Base-by-base conservation (phyloP, 2,113 vertebrate genomes). In the Hippocampus barbouri region DNA sequence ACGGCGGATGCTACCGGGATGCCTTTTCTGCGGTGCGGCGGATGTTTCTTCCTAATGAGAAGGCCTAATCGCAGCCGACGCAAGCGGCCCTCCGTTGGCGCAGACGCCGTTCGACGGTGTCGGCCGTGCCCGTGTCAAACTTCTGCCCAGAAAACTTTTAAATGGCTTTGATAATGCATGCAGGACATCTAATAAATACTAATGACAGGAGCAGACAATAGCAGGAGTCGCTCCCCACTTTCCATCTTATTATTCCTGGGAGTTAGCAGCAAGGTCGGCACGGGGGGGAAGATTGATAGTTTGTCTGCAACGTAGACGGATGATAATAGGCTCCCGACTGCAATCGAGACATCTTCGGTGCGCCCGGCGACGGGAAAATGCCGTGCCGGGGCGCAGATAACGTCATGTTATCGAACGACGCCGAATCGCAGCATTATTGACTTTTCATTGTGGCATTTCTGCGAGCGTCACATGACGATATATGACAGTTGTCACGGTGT, bases 1-100 rank as follows among this genome's bases (percentile, higher is more conserved):
- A 16, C 76, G 73, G 79, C 88, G 84, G 85, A 85, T 90, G 83
- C 79, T 87, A 79, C 71, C 75, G 78, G 83, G 79, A 88, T 86
- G 81, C 67, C 76, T 1, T 59, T 75, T 83, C 83, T 75, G 21
- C 9, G 8, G 53, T 54, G 79, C 85, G 81, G 74, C 72, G 79
- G 83, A 79, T 82, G 79, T 82, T 85, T 73, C 69, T 70, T 45
- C 68, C 85, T 90, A 89, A 92, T 88, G 88, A 90, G 85, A 85
- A 75, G 80, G 63, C 68, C 43, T 85, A 86, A 89, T 88, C 86
- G 85, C 84, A 81, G 81, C 70, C 69, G 72, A 15, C 12, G 27
- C 27, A 18, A 34, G 14, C 15, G 27, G 54, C 38, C 57, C 65
- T 69, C 40, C 41, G 68, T 59, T 20, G 25, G 54, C 51, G 72